Base-by-base conservation (phyloP, 1,140 invertebrate genomes). In the Choristoneura fumiferana region DNA sequence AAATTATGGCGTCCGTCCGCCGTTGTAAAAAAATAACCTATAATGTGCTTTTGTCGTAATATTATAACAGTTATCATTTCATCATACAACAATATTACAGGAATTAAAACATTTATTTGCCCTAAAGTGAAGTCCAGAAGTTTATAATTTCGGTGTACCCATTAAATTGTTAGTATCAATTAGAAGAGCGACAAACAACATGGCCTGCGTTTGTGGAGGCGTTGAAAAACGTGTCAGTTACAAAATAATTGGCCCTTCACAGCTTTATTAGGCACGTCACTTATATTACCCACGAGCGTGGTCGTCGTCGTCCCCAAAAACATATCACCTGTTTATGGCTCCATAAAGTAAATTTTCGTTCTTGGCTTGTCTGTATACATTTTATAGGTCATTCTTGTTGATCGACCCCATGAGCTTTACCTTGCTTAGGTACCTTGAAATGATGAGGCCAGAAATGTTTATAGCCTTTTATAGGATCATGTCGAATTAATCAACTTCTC, bases 331-430 rank as follows among this genome's bases (percentile, higher is more conserved):
- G 63, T 71, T 70, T 66, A 72, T 70, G 57, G 59, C 62, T 58
- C 60, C 57, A 65, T 73, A 73, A 77, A 74, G 67, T 67, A 67
- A 60, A 67, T 63, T 65, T 72, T 62, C 64, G 57, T 63, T 65
- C 61, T 60, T 58, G 63, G 56, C 53, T 59, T 57, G 65, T 68
- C 37, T 67, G 67, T 65, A 64, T 71, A 65, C 45, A 53, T 64
- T 77, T 69, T 71, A 70, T 74, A 60, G 58, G 63, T 57, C 62
- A 49, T 62, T 65, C 54, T 60, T 59, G 55, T 61, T 63, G 69
- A 68, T 71, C 61, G 61, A 63, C 60, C 58, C 40, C 58, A 40
- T 62, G 60, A 59, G 56, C 18, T 63, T 63, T 60, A 52, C 29
- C 63, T 70, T 62, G 60, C 57, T 54, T 56, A n/a, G n/a, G n/a